Percentiles rank a stretch among this genome's conserved stretches.
Evolutionary conservation across 2,113 vertebrate species (phyloP).

Genomic region (Thymallus thymallus): DNA sequence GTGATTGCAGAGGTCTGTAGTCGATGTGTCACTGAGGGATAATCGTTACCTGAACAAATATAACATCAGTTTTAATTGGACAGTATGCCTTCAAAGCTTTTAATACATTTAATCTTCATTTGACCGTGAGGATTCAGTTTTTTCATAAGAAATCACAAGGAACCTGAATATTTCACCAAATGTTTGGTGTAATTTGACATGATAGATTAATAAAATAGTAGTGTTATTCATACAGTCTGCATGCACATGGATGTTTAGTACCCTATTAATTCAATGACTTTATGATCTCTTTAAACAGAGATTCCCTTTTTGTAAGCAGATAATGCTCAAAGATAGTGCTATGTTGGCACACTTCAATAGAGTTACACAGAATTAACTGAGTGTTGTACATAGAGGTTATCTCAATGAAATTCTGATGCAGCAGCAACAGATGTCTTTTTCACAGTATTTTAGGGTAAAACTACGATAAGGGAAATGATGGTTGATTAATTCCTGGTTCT

Average conservation of each 20-base stretch:
- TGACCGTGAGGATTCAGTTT: neutral
- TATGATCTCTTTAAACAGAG: too few species aligned
- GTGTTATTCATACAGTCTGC: too few species aligned
- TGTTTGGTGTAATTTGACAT: too few species aligned
- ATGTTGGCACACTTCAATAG: too few species aligned
- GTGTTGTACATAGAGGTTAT: constrained; percentile 18
- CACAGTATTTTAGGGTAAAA: constrained; percentile 10
- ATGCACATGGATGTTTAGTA: too few species aligned
- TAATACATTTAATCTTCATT: neutral
- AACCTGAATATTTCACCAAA: constrained; percentile 11
- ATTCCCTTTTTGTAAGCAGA: too few species aligned
- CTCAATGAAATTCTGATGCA: constrained; percentile 52
- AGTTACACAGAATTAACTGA: too few species aligned
- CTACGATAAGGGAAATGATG: constrained; percentile 2
- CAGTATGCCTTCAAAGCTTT: constrained; percentile 1
- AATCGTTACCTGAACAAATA: constrained; percentile 13
- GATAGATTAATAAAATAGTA: too few species aligned
- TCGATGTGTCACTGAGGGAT: constrained; percentile 8
- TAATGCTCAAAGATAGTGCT: neutral
- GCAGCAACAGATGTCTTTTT: constrained; percentile 20
- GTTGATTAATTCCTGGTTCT: constrained; percentile 10
- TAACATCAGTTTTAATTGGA: constrained; percentile 25
- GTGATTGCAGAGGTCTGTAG: constrained; percentile 22
- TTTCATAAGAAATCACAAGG: constrained; percentile 33
- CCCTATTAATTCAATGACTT: too few species aligned